Percentiles rank a stretch among this genome's conserved stretches.
Evolutionary conservation across 2,113 vertebrate genomes (phyloP).

Genomic region (Hymenochirus boettgeri): DNA sequence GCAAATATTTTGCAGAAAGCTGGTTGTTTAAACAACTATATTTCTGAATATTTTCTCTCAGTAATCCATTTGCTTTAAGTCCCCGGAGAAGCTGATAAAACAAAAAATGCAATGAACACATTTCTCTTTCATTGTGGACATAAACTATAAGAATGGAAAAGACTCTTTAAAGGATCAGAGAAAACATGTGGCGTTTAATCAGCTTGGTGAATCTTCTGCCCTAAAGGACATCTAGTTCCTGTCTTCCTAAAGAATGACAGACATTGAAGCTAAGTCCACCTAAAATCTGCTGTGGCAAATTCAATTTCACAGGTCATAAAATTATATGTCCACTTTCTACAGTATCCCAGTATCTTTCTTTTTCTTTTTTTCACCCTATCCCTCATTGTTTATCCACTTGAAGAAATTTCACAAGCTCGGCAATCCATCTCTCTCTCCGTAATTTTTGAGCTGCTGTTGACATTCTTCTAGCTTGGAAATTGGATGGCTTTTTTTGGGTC

Average conservation of each 20-base stretch:
- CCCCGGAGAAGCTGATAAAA: background rate
- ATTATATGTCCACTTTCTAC: conserved; percentile 38
- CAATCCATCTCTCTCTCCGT: conserved; percentile 35
- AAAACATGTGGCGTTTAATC: conserved; percentile 35
- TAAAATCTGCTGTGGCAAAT: conserved; percentile 42
- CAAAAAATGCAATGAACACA: conserved; percentile 3
- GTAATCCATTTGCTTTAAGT: background rate
- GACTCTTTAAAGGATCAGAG: conserved; percentile 22
- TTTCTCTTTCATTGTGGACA: conserved; percentile 12
- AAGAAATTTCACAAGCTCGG: conserved; percentile 37
- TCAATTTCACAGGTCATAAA: conserved; percentile 44
- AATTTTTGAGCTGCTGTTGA: conserved; percentile 33
- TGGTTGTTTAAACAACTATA: background rate
- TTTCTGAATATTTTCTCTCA: conserved; percentile 1
- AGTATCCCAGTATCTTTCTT: no score
- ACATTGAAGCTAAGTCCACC: conserved; percentile 38
- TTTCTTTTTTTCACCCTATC: conserved; percentile 14
- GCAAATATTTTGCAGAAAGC: background rate
- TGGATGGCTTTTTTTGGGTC: conserved; percentile 39
- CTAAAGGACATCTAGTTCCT: conserved; percentile 31
- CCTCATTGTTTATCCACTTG: conserved; percentile 36
- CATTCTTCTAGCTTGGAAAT: conserved; percentile 38
- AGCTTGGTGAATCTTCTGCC: conserved; percentile 31
- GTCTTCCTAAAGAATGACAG: conserved; percentile 41
- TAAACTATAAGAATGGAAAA: conserved; percentile 25